Conservation (phyloP, 2,888 invertebrate genomes). For the Lochmaea capreae region DNA sequence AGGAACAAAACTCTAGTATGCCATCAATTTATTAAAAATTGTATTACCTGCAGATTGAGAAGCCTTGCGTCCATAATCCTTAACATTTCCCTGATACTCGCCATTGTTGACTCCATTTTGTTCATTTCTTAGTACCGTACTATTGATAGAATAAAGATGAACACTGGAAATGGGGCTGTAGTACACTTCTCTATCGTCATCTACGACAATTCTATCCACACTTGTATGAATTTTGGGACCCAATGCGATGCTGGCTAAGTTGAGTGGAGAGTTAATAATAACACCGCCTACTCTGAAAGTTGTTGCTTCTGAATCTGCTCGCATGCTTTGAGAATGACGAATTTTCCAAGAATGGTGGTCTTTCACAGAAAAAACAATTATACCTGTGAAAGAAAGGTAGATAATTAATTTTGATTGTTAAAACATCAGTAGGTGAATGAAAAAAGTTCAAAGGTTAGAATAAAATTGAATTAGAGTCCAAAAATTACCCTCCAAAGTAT, state of each 20-base stretch:
- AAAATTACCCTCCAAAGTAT: too few relatives aligned
- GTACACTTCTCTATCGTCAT: conserved; percentile 67
- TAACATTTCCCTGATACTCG: conserved; percentile 65
- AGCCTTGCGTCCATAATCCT: conserved; percentile 67
- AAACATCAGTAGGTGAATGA: too few relatives aligned
- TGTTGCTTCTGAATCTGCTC: conserved; percentile 70
- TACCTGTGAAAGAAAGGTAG: conserved; percentile 64
- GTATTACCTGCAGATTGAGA: conserved; percentile 43
- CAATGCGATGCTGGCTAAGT: conserved; percentile 79
- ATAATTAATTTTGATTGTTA: not conserved
- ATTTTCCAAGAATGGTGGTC: conserved; percentile 79
- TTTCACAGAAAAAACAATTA: conserved; percentile 76
- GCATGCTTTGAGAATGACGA: conserved; percentile 74
- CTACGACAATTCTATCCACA: conserved; percentile 49
- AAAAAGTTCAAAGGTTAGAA: too few relatives aligned
- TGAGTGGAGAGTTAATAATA: conserved; percentile 70
- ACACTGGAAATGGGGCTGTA: conserved; percentile 78
- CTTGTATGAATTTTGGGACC: conserved; percentile 66
- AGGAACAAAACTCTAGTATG: not conserved
- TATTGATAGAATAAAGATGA: conserved; percentile 75
- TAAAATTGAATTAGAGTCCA: too few relatives aligned
- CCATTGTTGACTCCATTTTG: conserved; percentile 60
- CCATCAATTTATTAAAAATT: too few relatives aligned
- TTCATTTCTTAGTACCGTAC: conserved; percentile 71
- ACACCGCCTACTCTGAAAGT: conserved; percentile 73